These are phyloP conservation scores for honey bee (Apis mellifera) DNA, from an alignment of 1,140 invertebrate species.

Conservation along the genomic window DNA sequence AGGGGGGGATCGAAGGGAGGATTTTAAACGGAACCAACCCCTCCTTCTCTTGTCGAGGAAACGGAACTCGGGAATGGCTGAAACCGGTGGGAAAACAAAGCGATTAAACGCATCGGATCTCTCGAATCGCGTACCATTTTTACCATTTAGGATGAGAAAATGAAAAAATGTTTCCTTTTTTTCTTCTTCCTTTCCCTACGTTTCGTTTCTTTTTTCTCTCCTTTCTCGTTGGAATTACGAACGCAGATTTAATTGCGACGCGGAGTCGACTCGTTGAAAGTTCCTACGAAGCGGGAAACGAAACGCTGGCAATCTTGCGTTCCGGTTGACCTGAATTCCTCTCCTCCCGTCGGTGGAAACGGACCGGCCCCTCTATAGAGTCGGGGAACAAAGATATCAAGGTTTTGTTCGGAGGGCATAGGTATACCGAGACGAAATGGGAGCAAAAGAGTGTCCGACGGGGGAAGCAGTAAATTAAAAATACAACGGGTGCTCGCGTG, in stretches of 20 bases:
- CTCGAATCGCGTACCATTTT: background rate
- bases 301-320: constrained; percentile 22
- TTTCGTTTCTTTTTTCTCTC: too few relatives aligned
- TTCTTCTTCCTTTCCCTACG: background rate
- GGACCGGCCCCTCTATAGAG: background rate
- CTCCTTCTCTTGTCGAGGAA: background rate
- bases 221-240: background rate
- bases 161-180: background rate
- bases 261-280: background rate
- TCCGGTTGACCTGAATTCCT: constrained; percentile 24
- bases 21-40: background rate
- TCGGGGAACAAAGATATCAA: constrained; percentile 4
- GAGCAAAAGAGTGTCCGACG: background rate
- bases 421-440: background rate
- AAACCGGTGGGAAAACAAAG: background rate
- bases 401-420: constrained; percentile 13
- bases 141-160: background rate
- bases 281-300: background rate
- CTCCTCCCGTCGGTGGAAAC: background rate
- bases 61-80: background rate
- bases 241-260: constrained; percentile 15
- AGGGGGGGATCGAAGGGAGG: background rate
- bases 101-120: background rate
- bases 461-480: constrained; percentile 31
- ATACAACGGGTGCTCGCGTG: constrained; percentile 8